Base-by-base conservation (phyloP, 2,888 invertebrate genomes). In the Campopleginae sp. region DNA sequence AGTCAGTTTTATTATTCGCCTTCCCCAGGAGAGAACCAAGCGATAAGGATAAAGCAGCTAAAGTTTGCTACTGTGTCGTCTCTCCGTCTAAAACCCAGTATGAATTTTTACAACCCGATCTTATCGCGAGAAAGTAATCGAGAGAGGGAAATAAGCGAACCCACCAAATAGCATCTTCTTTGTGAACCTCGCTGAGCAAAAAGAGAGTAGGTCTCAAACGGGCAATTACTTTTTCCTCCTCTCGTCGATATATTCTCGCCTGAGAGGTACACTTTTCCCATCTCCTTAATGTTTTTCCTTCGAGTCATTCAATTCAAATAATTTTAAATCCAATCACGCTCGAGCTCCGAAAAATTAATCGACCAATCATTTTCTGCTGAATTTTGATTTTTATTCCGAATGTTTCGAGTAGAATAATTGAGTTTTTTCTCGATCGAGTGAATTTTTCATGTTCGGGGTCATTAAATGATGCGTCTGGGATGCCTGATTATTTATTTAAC, bases 31-130 rank as follows among this genome's bases (percentile, higher is more conserved):
- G 54, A 77, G 54, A 66, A 86, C 84, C 92, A 92, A 89, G 88
- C 88, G 86, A 89, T 87, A 90, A 89, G 89, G 87, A 89, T 88
- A 88, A 87, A 77, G 82, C 85, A 88, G 88, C 88, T 87, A 88
- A 88, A 83, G 87, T 87, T n/a, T 31, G 86, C 84, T 23, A 42
- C 86, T 82, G 88, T 87, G 61, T n/a, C n/a, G 89, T 89, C 88
- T 87, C 89, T 90, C 90, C 38, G 74, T 79, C 51, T 48, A 63
- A 51, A 82, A 71, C 54, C 61, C 90, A 91, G 91, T 91, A 90
- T 91, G 91, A 92, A 92, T 92, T 93, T 93, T 92, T 93, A 93
- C 92, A 92, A 90, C 89, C 42, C 89, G 92, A 92, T 92, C 86
- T 88, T 92, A 92, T 92, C 92, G 86, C 75, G 65, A 68, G 74